phyloP scores from a whole-genome alignment of 2,113 vertebrate genomes.

The Macroglossus sobrinus region DNA sequence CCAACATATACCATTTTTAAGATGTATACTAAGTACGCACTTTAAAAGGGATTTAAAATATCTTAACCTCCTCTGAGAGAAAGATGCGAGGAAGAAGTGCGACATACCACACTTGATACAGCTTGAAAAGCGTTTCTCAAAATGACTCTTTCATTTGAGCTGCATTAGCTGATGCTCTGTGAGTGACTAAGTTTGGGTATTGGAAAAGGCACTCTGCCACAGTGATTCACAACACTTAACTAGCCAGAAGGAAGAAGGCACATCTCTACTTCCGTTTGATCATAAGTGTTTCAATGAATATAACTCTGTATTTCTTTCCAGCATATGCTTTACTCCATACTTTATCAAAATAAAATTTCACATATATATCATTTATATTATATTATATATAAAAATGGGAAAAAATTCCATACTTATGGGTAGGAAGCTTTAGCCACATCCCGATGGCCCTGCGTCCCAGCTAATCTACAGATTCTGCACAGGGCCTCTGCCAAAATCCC shows the following conservation, averaged over 20 bases:
- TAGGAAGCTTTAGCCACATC: no score
- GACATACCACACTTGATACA: neutral
- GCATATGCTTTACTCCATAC: neutral
- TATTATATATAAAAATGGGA: no score
- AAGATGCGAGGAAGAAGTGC: neutral
- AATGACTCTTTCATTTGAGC: neutral
- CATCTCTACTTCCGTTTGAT: neutral
- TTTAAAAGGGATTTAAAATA: neutral
- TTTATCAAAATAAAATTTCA: neutral
- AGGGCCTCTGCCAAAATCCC: no score
- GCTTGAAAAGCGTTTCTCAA: neutral
- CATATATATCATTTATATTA: no score
- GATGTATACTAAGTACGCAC: neutral
- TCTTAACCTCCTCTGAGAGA: neutral
- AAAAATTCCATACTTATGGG: no score
- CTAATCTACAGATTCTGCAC: no score
- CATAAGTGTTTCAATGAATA: neutral
- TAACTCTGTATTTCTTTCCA: neutral
- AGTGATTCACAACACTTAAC: neutral
- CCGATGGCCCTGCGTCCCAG: no score
- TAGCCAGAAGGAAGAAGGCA: neutral
- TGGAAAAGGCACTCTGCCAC: neutral
- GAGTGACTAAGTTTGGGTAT: neutral
- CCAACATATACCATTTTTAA: neutral
- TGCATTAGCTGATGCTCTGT: neutral